Evolutionary conservation across 37 sponge, comb jelly and placozoan genomes (phyloP), one percentile per base, ranked within the genome.

Genomic region (Ianthella basta): DNA sequence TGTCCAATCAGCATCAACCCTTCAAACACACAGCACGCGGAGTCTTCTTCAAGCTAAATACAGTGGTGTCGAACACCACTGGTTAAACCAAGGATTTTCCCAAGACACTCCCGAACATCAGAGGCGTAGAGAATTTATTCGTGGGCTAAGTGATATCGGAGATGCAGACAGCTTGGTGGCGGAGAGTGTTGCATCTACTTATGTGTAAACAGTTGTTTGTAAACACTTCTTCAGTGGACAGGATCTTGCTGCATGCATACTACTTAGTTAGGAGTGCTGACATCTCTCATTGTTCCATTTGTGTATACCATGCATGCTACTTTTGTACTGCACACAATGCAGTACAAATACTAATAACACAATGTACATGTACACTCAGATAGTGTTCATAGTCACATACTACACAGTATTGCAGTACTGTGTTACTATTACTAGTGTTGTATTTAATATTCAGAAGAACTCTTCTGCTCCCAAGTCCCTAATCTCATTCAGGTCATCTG

Each of bases 401-500:
- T 44, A 44, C 8, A 44, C 50, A 44, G 50, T 44, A 8, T 44
- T 44, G n/a, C n/a, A 44, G 50, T 44, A 44, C 8, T 3, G 50
- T 44, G 50, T 44, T 44, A 10, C 50, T 44, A 44, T 44, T 44
- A 44, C 50, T 44, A 44, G 50, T 44, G 50, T 10, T 44, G 50
- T 44, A 44, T 8, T 10, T 44, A 44, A 44, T 44, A 44, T 44
- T 36, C 39, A 75, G 78, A 75, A 87, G 55, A 53, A 82, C 24
- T 85, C 87, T 21, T 87, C 83, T 38, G 77, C 84, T 21, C 82
- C 41, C 4, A 91, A 6, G 57, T 93, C 94, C 44, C 96, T 84
- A 21, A 96, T 91, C 54, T 96, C 96, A 41, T 78, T 91, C 37
- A 96, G 63, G 6, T 93, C 88, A 1, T 88, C 78, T 18, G 80